These are phyloP conservation scores for Epistrophe eligans DNA, from an alignment of 2,888 invertebrate genomes.

Conservation along the genomic window DNA sequence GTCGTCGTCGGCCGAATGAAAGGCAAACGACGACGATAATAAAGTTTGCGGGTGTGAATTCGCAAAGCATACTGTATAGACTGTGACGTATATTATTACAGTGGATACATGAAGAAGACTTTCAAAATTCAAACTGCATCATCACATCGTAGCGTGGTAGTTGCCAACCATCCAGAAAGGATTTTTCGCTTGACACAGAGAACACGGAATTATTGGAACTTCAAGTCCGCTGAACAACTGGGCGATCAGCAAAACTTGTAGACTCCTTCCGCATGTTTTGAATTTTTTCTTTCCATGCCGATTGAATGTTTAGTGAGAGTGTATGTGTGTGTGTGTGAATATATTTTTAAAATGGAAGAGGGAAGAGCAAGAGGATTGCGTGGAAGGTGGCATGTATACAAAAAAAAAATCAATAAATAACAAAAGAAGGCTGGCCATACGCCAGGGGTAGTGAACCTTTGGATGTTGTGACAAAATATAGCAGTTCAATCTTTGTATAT, in stretches of 20 bases:
- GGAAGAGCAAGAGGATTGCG: slow-evolving; percentile 12
- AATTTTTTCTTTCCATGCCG: slow-evolving; percentile 70
- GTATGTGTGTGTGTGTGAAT: not conserved
- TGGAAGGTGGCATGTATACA: not conserved
- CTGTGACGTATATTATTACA: too few relatives aligned
- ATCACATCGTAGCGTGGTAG: not conserved
- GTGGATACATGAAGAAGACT: not conserved
- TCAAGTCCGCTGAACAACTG: slow-evolving; percentile 73
- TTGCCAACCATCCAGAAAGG: slow-evolving; percentile 58
- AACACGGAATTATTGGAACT: slow-evolving; percentile 74
- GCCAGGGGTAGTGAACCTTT: not conserved
- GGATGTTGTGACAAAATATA: too few relatives aligned
- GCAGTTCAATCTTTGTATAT: too few relatives aligned
- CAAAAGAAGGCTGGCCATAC: not conserved
- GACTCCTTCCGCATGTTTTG: slow-evolving; percentile 59
- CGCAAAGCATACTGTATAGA: too few relatives aligned
- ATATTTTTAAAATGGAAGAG: not conserved
- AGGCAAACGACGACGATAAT: too few relatives aligned
- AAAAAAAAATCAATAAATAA: not conserved
- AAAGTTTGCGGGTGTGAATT: too few relatives aligned
- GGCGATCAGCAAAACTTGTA: slow-evolving; percentile 64
- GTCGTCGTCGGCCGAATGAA: too few relatives aligned
- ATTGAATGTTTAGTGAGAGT: slow-evolving; percentile 22
- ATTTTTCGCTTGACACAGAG: slow-evolving; percentile 55
- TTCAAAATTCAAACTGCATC: not conserved